Evolutionary conservation across 2,113 vertebrate genomes (phyloP), one percentile per base, ranked within the genome.

Genomic region (Mustela lutreola): DNA sequence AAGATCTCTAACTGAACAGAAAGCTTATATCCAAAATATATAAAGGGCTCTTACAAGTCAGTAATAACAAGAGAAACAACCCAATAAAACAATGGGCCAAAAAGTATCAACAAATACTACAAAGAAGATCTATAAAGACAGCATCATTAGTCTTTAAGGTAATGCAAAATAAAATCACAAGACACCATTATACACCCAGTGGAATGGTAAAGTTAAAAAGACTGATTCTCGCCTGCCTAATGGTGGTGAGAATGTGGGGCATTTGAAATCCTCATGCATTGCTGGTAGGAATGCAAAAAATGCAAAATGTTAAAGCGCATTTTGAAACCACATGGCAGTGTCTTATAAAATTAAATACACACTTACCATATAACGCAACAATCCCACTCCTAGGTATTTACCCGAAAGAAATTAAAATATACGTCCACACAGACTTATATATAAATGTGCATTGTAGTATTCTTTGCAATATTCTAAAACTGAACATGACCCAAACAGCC

Each of bases 61-160:
- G 45, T 76, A 85, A 62, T 12, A 84, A 92, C 19, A 97, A 95
- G 33, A 94, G 56, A 93, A 97, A 93, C 14, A 94, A 56, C 42
- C 18, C 65, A 80, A 50, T 83, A 87, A 91, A 94, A 97, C 8
- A 24, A 91, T 28, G 31, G 79, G 24, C 18, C 39, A 85, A 50
- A 67, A 93, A 65, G 21, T 83, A 75, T 79, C n/a, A 96, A 80
- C 4, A 93, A 75, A 62, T 8, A 81, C 24, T 63, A 70, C 8
- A 63, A 81, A 81, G 53, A 90, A 94, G 48, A 79, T 88, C 79
- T 2, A 42, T 70, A 73, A 71, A 15, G 33, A 79, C 12, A 79
- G 67, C 21, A 76, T 80, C 48, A 60, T 88, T 78, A 42, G 36
- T 67, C 63, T 88, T 79, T 91, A 95, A 24, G 22, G 33, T 45